phyloP scores from a whole-genome alignment of 2,888 invertebrate genomes.

The Hymenopus coronatus region DNA sequence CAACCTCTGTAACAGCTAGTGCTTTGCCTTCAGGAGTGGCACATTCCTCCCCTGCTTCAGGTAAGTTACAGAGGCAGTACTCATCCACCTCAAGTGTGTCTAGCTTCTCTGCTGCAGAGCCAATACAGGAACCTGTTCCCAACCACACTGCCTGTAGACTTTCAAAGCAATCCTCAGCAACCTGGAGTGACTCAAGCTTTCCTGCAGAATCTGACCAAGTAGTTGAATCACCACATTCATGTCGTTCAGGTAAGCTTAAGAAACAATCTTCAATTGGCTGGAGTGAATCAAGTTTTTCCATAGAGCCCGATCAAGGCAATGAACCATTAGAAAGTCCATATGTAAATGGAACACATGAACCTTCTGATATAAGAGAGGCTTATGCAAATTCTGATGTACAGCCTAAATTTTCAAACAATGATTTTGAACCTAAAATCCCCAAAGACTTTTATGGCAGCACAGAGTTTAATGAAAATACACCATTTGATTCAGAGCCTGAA shows the following conservation, averaged over 20 bases:
- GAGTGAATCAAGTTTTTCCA: background rate
- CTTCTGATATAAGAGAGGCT: background rate
- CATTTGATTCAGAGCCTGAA: background rate
- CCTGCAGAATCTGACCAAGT: background rate
- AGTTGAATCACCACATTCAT: background rate
- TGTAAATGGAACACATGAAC: background rate
- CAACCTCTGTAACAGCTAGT: background rate
- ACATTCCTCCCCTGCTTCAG: background rate
- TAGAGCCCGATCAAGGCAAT: background rate
- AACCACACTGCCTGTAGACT: background rate
- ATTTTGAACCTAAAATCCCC: background rate
- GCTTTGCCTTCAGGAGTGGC: background rate
- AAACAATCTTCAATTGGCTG: background rate
- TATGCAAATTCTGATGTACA: background rate
- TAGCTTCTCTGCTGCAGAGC: background rate
- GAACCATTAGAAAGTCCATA: background rate
- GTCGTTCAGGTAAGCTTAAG: background rate
- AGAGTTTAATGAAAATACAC: background rate
- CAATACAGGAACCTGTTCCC: background rate
- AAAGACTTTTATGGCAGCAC: background rate
- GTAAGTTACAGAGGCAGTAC: background rate
- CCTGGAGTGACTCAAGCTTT: background rate
- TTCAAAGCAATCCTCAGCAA: background rate
- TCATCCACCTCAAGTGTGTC: background rate
- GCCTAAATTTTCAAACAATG: background rate